Evolutionary conservation across 1,140 invertebrate species (phyloP).

Genomic region (Hylaeus volcanicus): DNA sequence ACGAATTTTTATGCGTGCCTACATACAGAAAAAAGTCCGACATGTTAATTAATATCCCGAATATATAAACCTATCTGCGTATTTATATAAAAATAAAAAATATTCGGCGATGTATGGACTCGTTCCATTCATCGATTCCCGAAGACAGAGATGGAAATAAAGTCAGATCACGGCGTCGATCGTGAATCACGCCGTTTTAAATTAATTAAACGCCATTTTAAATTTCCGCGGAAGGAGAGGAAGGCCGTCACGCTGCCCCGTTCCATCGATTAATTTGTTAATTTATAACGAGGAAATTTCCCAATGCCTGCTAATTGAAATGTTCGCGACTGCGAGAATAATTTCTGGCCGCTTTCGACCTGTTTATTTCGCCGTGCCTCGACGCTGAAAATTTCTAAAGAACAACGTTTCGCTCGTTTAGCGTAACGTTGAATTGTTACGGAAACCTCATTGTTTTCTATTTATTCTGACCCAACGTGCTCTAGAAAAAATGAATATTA

Average conservation of each 20-base stretch:
- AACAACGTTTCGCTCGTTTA: not conserved
- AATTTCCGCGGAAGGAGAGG: conserved; percentile 2
- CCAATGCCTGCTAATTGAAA: conserved; percentile 37
- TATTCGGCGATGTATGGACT: not conserved
- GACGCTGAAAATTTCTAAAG: not conserved
- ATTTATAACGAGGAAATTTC: conserved; percentile 39
- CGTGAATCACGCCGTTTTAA: conserved; percentile 13
- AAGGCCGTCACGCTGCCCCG: not conserved
- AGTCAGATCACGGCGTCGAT: not conserved
- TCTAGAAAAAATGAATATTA: too few species aligned
- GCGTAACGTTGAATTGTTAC: not conserved
- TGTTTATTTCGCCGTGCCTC: conserved; percentile 4
- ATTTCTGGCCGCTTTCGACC: not conserved
- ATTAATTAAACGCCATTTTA: conserved; percentile 41
- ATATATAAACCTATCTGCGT: too few species aligned
- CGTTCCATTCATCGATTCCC: not conserved
- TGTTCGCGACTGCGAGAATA: conserved; percentile 22
- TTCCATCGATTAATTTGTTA: conserved; percentile 37
- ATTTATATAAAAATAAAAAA: too few species aligned
- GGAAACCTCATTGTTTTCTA: not conserved
- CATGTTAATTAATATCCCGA: too few species aligned
- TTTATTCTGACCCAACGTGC: too few species aligned
- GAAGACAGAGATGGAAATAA: not conserved
- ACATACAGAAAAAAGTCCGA: not conserved
- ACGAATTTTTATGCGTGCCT: too few species aligned